phyloP scores from a whole-genome alignment of 1,140 invertebrate species.

The Drosophila paulistorum region DNA sequence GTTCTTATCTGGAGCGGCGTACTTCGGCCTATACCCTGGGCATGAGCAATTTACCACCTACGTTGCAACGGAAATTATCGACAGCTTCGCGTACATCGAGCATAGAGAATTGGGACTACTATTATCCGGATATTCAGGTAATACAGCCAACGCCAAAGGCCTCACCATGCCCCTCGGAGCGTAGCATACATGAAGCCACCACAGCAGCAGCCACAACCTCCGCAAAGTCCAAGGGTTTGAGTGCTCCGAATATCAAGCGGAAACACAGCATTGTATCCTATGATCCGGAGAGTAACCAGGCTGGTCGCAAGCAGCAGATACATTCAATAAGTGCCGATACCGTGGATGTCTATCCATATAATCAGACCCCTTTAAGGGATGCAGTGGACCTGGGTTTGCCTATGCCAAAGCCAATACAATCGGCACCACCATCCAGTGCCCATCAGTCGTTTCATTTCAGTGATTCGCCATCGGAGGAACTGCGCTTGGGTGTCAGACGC shows the following conservation, averaged over 20 bases:
- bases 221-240: constrained; percentile 23
- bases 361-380: constrained; percentile 47
- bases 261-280: constrained; percentile 82
- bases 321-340: constrained; percentile 81
- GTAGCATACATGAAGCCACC: constrained; percentile 66
- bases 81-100: constrained; percentile 83
- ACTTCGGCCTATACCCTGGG: constrained; percentile 90
- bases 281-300: constrained; percentile 76
- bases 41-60: constrained; percentile 85
- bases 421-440: constrained; percentile 53
- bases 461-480: constrained; percentile 74
- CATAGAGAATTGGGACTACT: constrained; percentile 85
- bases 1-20: constrained; percentile 90
- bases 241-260: constrained; percentile 63
- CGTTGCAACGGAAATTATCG: constrained; percentile 77
- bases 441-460: constrained; percentile 63
- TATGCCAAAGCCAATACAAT: constrained; percentile 57
- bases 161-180: constrained; percentile 91
- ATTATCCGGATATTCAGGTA: constrained; percentile 90
- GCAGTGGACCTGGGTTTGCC: constrained; percentile 45
- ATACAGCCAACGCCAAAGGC: constrained; percentile 90
- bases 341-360: constrained; percentile 78
- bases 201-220: background rate
- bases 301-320: constrained; percentile 76
- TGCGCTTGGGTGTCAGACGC: constrained; percentile 67